Evolutionary conservation across 2,888 invertebrate species (phyloP), one percentile per base, ranked within the genome.

Genomic region (Drosophila atripex): DNA sequence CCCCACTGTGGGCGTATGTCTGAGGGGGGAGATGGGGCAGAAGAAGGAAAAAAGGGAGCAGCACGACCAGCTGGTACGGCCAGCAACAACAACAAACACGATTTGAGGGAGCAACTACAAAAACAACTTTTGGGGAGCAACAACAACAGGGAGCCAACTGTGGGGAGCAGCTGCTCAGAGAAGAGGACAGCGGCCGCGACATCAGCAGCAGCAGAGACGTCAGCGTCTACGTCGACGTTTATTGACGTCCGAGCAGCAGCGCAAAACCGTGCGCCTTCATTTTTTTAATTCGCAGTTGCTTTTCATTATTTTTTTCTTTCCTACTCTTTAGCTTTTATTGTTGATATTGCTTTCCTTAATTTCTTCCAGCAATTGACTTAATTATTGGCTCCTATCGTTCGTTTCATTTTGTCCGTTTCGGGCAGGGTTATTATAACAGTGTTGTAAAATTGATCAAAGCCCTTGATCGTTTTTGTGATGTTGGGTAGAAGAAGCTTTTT

Each of bases 161-260:
- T 12, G 54, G 25, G 66, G 25, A 61, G 51, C 60, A 56, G 28
- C 9, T 28, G 7, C 28, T 28, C 28, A 28, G 9, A 28, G 28
- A 8, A 28, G 28, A 28, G 28, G 28, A 28, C 28, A 28, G 28
- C 28, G 9, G 9, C 28, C 28, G 28, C 8, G 18, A 18, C 18
- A 18, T 1, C 18, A 18, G 8, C 28, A 28, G 28, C 8, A 28
- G 57, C 50, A 64, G 43, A 55, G 30, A 52, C 52, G 68, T 56
- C 76, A 52, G 70, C 78, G 68, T 65, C 43, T 43, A 50, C 63
- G 65, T 9, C 14, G 18, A 28, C 70, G 78, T 75, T 75, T 80
- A 84, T 77, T 80, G 87, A 80, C 88, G 78, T 78, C 74, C 86
- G 74, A 71, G 70, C 70, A 52, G 32, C 41, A 41, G 41, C 30